Conservation (phyloP, 2,797 vertebrate genomes). For the Betta splendens region DNA sequence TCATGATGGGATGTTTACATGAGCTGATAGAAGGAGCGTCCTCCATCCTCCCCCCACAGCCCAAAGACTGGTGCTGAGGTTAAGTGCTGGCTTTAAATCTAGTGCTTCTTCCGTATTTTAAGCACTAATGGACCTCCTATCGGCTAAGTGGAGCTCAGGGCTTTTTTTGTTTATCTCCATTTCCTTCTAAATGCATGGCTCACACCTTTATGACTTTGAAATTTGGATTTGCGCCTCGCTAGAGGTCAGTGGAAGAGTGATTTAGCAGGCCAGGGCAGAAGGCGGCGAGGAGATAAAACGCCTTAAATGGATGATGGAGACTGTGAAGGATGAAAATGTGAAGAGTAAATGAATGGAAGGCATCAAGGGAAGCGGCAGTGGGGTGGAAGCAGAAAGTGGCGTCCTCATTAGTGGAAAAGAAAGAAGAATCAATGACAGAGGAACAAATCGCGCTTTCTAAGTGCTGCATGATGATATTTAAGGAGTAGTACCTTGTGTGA, state of each 20-base stretch:
- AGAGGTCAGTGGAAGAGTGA: constrained; percentile 32
- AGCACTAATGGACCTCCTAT: constrained; percentile 28
- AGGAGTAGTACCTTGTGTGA: neutral
- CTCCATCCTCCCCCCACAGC: too few species aligned
- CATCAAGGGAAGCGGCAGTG: constrained; percentile 8
- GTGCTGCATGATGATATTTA: constrained; percentile 4
- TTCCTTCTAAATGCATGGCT: constrained; percentile 25
- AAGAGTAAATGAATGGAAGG: constrained; percentile 23
- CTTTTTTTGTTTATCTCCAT: constrained; percentile 28
- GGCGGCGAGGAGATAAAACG: constrained; percentile 26
- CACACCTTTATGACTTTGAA: constrained; percentile 15
- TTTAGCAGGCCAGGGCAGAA: constrained; percentile 12
- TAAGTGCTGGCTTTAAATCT: constrained; percentile 10
- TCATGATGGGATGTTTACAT: constrained; percentile 4
- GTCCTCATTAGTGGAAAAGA: neutral
- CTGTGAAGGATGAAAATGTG: constrained; percentile 42
- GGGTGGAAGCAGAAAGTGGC: neutral
- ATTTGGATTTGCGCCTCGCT: constrained; percentile 22
- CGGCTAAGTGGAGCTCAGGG: constrained; percentile 8
- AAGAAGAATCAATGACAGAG: constrained; percentile 2
- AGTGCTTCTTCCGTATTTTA: constrained; percentile 22
- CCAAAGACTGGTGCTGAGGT: too few species aligned
- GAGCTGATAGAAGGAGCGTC: too few species aligned
- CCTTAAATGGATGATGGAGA: constrained; percentile 32
- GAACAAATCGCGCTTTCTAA: constrained; percentile 6